Conservation (phyloP, 2,797 vertebrate species). For the Anguilla pacifica region DNA sequence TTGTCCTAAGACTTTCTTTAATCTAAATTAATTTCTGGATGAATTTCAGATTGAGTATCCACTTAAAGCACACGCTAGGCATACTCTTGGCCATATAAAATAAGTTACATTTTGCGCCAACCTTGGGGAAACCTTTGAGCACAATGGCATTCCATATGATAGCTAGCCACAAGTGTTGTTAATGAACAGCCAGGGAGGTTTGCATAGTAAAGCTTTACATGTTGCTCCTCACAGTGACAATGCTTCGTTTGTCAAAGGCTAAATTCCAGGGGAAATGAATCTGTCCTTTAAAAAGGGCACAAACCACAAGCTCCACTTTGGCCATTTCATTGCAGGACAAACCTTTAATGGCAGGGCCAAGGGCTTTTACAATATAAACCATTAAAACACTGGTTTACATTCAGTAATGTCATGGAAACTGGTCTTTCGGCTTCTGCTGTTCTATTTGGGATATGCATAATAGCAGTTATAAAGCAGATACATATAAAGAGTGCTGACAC, state of each 20-base stretch:
- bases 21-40: background rate
- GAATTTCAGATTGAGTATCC: background rate
- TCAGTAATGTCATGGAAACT: background rate
- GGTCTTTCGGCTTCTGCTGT: background rate
- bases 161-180: background rate
- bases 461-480: background rate
- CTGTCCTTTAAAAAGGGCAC: background rate
- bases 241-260: slow-evolving; percentile 15
- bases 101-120: background rate
- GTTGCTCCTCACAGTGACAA: background rate
- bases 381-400: slow-evolving; percentile 16
- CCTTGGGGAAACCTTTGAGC: background rate
- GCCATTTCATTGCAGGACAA: background rate
- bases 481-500: background rate
- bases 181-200: slow-evolving; percentile 9
- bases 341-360: background rate
- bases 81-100: background rate
- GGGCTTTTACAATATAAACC: background rate
- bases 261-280: slow-evolving; percentile 21
- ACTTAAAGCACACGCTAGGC: background rate
- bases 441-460: background rate
- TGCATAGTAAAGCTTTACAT: slow-evolving; percentile 2
- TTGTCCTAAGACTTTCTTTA: background rate
- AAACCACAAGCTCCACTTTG: background rate
- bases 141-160: slow-evolving; percentile 5